Evolutionary conservation across 2,113 vertebrate genomes (phyloP).

Genomic region (Trachemys scripta): DNA sequence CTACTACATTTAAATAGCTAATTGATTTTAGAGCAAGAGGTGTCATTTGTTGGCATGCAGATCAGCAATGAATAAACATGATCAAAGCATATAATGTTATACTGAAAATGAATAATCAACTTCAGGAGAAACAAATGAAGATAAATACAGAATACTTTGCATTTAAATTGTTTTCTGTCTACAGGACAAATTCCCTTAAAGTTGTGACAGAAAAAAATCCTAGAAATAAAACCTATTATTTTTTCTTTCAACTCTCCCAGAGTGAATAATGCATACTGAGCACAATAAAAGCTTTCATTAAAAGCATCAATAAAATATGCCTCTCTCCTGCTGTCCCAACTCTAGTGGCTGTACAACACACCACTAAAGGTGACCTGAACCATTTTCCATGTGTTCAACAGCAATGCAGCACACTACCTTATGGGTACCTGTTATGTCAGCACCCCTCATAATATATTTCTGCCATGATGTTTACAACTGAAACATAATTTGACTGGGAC

Average conservation of each 20-base stretch:
- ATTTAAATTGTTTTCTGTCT: constrained; percentile 26
- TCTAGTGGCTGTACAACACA: background rate
- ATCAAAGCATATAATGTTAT: background rate
- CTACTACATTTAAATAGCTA: constrained; percentile 12
- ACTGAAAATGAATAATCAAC: constrained; percentile 3
- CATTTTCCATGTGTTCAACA: background rate
- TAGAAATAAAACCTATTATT: background rate
- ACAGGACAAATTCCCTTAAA: background rate
- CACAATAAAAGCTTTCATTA: background rate
- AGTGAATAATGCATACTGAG: background rate
- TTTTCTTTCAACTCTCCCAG: constrained; percentile 7
- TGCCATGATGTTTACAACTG: background rate
- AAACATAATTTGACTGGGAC: background rate
- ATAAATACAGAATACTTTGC: constrained; percentile 44
- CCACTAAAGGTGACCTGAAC: background rate
- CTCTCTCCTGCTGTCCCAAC: background rate
- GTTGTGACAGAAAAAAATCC: background rate
- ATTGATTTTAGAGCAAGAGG: constrained; percentile 18
- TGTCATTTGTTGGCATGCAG: background rate
- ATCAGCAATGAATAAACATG: constrained; percentile 50
- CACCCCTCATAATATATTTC: background rate
- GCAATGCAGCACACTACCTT: background rate
- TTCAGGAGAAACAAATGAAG: constrained; percentile 30
- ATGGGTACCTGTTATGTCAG: background rate
- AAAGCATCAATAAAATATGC: background rate